These are phyloP conservation scores for Tiliacea citrago DNA, from an alignment of 2,888 invertebrate species.

Conservation along the genomic window DNA sequence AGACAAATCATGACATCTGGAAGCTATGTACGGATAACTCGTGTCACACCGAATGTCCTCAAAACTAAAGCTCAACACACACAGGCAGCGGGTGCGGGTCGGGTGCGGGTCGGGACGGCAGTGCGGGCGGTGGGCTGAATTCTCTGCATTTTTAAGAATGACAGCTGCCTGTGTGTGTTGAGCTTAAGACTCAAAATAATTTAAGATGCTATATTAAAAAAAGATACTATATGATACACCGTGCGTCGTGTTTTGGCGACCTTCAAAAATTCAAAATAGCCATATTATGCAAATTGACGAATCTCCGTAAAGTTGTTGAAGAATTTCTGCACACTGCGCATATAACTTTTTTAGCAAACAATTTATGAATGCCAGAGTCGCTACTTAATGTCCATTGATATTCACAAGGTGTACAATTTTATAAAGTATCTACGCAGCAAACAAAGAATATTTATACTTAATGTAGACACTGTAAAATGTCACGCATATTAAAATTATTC, in stretches of 20 bases:
- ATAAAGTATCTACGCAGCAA: slow-evolving; percentile 34
- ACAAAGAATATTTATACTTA: slow-evolving; percentile 41
- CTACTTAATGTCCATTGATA: slow-evolving; percentile 58
- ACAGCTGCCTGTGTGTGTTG: too few species aligned
- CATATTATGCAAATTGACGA: slow-evolving; percentile 54
- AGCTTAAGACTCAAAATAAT: neutral
- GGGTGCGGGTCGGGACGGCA: too few species aligned
- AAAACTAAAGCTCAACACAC: too few species aligned
- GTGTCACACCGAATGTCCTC: neutral
- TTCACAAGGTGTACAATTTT: slow-evolving; percentile 56
- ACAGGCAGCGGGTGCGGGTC: too few species aligned
- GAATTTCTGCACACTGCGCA: slow-evolving; percentile 50
- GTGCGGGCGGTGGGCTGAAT: too few species aligned
- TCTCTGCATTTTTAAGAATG: too few species aligned
- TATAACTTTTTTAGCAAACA: slow-evolving; percentile 58
- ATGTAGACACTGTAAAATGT: slow-evolving; percentile 21
- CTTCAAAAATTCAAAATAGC: slow-evolving; percentile 44
- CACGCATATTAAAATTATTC: neutral
- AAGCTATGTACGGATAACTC: too few species aligned
- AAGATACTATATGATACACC: neutral
- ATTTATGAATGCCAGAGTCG: slow-evolving; percentile 50
- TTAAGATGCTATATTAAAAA: neutral
- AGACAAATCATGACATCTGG: neutral
- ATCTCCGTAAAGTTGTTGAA: slow-evolving; percentile 35
- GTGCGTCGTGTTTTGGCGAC: slow-evolving; percentile 8